Base-by-base conservation (phyloP, 2,888 invertebrate genomes). In the Steinernema hermaphroditum region DNA sequence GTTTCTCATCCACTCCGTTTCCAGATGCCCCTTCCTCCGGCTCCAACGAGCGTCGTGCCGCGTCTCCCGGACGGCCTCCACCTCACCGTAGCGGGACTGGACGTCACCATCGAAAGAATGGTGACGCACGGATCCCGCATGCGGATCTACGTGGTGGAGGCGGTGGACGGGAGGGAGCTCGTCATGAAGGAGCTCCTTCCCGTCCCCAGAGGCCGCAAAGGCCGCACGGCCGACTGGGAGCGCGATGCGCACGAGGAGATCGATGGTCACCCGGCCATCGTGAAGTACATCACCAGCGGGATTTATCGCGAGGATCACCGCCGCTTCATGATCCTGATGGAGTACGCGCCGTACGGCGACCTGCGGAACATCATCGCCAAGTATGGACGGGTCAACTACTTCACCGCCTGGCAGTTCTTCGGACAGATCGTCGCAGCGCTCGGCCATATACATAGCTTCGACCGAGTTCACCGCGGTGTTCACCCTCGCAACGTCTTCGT, bases 291-390 rank as follows among this genome's bases (percentile, higher is more conserved):
- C 14, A 27, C 24, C 16, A 27, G 54, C 2, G 4, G 27, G 1
- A 14, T 24, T 14, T 54, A 24, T 27, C 2, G 19, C 24, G 4
- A 19, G 27, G 54, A 54, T 14, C 54, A 27, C 9, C 6, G 32
- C 6, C 29, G 62, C 4, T 29, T 2, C 32, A 29, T 27, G 32
- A 62, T 32, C 16, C 62, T 62, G 62, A 62, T 62, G 62, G 62
- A 62, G 29, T 32, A 32, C 16, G 62, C 62, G 62, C 62, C 62
- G 2, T 32, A 32, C 32, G 62, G 62, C 16, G 62, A 62, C 62
- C 29, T 62, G 32, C 34, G 62, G 32, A 32, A 29, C 32, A 32
- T 62, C 16, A 19, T 62, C 62, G 6, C 32, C 8, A 32, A 29
- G 29, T 32, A 62, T 27, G 62, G 62, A 4, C 62, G 32, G 8